These are phyloP conservation scores for Centruroides vittatus DNA, from an alignment of 1,140 invertebrate species.

Conservation along the genomic window DNA sequence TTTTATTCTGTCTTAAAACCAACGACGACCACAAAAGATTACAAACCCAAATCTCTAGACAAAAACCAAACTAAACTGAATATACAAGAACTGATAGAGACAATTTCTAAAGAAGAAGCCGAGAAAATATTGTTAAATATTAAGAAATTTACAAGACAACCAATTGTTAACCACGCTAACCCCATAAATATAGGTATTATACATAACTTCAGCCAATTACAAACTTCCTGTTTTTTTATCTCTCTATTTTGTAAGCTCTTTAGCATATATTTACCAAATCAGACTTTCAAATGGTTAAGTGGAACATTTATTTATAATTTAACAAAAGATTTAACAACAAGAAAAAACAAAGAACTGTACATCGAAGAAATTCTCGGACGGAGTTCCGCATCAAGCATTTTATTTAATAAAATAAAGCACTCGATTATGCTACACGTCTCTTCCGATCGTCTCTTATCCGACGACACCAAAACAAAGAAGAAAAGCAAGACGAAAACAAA, in stretches of 20 bases:
- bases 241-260: constrained; percentile 6
- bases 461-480: too few species aligned
- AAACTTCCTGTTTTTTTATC: constrained; percentile 2
- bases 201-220: constrained; percentile 10
- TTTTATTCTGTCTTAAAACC: not conserved
- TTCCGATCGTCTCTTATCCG: too few species aligned
- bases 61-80: not conserved
- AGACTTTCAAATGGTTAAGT: not conserved
- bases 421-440: too few species aligned
- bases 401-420: not conserved
- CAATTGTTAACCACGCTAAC: constrained; percentile 3
- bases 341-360: constrained; percentile 4
- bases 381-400: not conserved
- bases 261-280: not conserved
- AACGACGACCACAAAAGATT: not conserved
- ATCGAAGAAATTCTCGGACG: constrained; percentile 8
- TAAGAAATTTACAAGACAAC: constrained; percentile 10
- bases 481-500: too few species aligned
- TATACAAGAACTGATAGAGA: not conserved
- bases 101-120: not conserved
- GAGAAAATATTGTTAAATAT: not conserved
- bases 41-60: not conserved
- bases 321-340: constrained; percentile 4
- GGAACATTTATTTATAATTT: constrained; percentile 13
- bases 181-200: constrained; percentile 2